Evolutionary conservation across 1,140 invertebrate species (phyloP).

Genomic region (Heterodera carotae): DNA sequence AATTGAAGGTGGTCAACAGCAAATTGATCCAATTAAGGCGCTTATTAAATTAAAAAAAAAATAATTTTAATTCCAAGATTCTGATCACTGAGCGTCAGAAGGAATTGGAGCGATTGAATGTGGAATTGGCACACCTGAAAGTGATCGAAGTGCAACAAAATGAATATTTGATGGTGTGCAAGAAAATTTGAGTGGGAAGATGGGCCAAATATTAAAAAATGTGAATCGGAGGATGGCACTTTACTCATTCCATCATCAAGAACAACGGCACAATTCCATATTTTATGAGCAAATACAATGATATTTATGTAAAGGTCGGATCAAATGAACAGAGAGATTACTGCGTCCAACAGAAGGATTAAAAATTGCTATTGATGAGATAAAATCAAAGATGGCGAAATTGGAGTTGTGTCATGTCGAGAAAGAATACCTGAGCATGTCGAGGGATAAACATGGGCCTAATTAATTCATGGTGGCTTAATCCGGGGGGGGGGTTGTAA

Average conservation of each 20-base stretch:
- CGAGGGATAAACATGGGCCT: not conserved
- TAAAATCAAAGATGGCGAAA: not conserved
- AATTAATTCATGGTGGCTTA: too few species aligned
- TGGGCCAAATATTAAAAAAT: too few species aligned
- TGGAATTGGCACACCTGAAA: slow-evolving; percentile 19
- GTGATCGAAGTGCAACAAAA: slow-evolving; percentile 21
- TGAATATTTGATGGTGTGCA: slow-evolving; percentile 24
- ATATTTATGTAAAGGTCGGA: too few species aligned
- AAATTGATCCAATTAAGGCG: too few species aligned
- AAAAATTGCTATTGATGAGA: not conserved
- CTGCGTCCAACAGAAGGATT: not conserved
- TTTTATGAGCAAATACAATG: too few species aligned
- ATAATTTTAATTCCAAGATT: slow-evolving; percentile 4
- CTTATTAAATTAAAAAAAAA: slow-evolving; percentile 6
- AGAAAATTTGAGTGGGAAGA: slow-evolving; percentile 14
- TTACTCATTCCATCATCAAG: too few species aligned
- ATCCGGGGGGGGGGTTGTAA: too few species aligned
- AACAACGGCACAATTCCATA: too few species aligned
- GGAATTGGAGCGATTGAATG: slow-evolving; percentile 22
- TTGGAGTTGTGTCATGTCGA: not conserved
- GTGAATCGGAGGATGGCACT: too few species aligned
- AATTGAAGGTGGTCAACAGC: slow-evolving; percentile 12
- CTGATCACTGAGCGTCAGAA: slow-evolving; percentile 21
- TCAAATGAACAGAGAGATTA: not conserved
- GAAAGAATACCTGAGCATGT: not conserved